Base-by-base conservation (phyloP, 2,797 vertebrate genomes). In the Sebastes paucispinis region DNA sequence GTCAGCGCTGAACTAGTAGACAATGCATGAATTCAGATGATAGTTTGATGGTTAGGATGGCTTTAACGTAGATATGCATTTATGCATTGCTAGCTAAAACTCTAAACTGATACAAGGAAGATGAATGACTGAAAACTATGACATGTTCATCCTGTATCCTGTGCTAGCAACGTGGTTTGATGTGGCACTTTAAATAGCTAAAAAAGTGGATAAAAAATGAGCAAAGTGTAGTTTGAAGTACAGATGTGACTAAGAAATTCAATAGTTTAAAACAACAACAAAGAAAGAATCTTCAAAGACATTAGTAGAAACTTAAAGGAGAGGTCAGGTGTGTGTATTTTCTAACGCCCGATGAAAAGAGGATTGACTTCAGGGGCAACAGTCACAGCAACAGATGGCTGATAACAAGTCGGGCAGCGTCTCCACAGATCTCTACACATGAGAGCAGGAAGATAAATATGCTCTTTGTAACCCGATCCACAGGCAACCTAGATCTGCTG, bases 321-420 rank as follows among this genome's bases (percentile, higher is more conserved):
- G 29, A 52, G 11, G 73, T 50, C 80, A 83, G 59, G 68, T 76
- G 86, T 73, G 73, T 50, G 65, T 11, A 5, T 65, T 34, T 69
- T 52, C 32, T 34, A 63, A 65, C 6, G 22, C 76, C 18, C 5
- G 9, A 34, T 5, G 73, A 9, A 82, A 88, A 84, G 89, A 79
- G 83, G 84, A 88, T 87, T 87, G 81, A 73, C 81, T 68, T 50
- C 0, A 47, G 32, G 25, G 55, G 64, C 63, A 75, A 47, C 11
- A 29, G 55, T 69, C 65, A 63, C 67, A 58, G 77, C 59, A 55
- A 73, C 89, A 90, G 90, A 89, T 89, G 88, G 87, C 18, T 47
- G 11, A 64, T 50, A 55, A 65, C 24, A 39, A 12, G 77, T 20
- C 0, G 20, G 32, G 62, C 34, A 47, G 72, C 55, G 39, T 20